phyloP scores from a whole-genome alignment of 2,113 vertebrate species.

The Sander vitreus region DNA sequence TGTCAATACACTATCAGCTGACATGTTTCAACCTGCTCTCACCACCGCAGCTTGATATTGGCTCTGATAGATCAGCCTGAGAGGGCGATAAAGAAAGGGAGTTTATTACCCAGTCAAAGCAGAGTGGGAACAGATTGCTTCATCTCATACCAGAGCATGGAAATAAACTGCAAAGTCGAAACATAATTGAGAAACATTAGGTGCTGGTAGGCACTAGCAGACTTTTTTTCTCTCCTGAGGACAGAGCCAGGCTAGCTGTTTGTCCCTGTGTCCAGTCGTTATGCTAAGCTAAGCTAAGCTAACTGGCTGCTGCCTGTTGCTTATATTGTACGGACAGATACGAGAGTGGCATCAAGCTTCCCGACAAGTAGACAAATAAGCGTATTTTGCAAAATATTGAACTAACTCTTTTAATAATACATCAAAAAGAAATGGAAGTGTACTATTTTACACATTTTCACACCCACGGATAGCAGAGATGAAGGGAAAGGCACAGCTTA shows the following conservation, averaged over 20 bases:
- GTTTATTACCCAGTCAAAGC: slow-evolving; percentile 38
- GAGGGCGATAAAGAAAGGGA: not conserved
- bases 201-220: not conserved
- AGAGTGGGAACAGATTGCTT: slow-evolving; percentile 26
- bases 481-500: not conserved
- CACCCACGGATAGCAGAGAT: not conserved
- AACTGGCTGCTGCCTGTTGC: not conserved
- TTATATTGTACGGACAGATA: not conserved
- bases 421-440: not conserved
- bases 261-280: not conserved
- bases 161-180: slow-evolving; percentile 18
- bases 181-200: slow-evolving; percentile 9
- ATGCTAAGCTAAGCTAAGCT: slow-evolving; percentile 2
- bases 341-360: not conserved
- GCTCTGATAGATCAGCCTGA: slow-evolving; percentile 54
- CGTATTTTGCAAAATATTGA: not conserved
- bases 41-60: slow-evolving; percentile 11
- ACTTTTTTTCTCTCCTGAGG: not conserved
- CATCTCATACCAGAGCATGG: slow-evolving; percentile 28
- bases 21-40: slow-evolving; percentile 61
- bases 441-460: not conserved
- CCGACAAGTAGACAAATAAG: not conserved
- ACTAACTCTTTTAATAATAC: not conserved
- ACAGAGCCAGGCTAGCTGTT: not conserved
- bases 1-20: slow-evolving; percentile 54